phyloP scores from a whole-genome alignment of 2,113 vertebrate genomes.

The Equus quagga region DNA sequence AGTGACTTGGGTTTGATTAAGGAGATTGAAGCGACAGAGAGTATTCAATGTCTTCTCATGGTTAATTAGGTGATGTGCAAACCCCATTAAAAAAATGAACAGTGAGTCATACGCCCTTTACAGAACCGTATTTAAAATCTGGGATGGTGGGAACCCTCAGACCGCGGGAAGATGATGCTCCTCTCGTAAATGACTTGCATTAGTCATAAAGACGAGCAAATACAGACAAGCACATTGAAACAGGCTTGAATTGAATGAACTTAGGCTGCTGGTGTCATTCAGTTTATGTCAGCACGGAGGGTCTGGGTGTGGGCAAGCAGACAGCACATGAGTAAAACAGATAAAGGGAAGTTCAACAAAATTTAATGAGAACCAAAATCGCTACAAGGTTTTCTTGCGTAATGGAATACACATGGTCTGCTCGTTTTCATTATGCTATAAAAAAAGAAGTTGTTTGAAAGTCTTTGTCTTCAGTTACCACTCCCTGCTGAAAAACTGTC shows the following conservation, averaged over 20 bases:
- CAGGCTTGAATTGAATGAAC: background rate
- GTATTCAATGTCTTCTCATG: background rate
- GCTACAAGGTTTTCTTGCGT: background rate
- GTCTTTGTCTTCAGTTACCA: background rate
- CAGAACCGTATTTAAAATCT: slow-evolving; percentile 39
- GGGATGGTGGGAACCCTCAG: background rate
- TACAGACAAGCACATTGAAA: background rate
- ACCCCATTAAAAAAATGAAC: background rate
- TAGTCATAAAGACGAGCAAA: background rate
- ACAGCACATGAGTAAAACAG: background rate
- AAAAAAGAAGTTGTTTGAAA: background rate
- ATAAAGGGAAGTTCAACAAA: background rate
- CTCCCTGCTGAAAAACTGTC: background rate
- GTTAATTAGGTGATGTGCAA: slow-evolving; percentile 5
- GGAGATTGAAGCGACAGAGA: slow-evolving; percentile 3
- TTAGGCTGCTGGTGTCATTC: background rate
- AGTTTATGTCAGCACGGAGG: background rate
- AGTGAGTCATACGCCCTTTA: background rate
- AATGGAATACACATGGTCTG: background rate
- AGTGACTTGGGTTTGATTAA: background rate
- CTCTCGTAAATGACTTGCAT: background rate
- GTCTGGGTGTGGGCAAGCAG: background rate
- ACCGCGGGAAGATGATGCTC: background rate
- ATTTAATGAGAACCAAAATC: slow-evolving; percentile 8
- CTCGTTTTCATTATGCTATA: background rate